These are phyloP conservation scores for Notocelia uddmanniana DNA, from an alignment of 2,888 invertebrate species.

Conservation along the genomic window DNA sequence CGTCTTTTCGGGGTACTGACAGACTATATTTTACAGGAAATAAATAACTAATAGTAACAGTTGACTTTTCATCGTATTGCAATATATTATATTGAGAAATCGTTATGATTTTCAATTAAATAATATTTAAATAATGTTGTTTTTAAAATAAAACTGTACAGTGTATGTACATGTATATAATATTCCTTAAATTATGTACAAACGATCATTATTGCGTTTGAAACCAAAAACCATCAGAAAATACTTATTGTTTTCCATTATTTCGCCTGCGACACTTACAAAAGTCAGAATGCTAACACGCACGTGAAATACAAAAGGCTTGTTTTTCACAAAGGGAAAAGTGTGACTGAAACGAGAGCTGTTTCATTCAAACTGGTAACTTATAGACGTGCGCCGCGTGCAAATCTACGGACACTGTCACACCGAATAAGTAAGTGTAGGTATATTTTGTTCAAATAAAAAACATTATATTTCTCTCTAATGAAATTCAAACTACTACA, in stretches of 20 bases:
- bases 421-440: slow-evolving; percentile 13
- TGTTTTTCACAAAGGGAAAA: slow-evolving; percentile 52
- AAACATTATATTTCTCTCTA: no score
- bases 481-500: no score
- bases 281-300: slow-evolving; percentile 45
- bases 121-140: background rate
- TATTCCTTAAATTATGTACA: background rate
- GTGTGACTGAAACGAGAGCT: slow-evolving; percentile 59
- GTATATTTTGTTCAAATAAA: no score
- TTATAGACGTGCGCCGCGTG: slow-evolving; percentile 62
- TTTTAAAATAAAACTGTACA: background rate
- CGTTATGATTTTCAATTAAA: background rate
- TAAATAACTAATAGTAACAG: background rate
- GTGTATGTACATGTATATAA: no score
- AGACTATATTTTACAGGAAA: background rate
- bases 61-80: background rate
- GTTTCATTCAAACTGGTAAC: slow-evolving; percentile 69
- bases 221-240: background rate
- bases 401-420: slow-evolving; percentile 52
- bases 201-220: background rate
- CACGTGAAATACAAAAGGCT: slow-evolving; percentile 46
- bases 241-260: slow-evolving; percentile 23
- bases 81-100: background rate
- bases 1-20: background rate
- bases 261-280: slow-evolving; percentile 39